phyloP scores from a whole-genome alignment of 2,797 vertebrate genomes.

The Okamejei kenojei region DNA sequence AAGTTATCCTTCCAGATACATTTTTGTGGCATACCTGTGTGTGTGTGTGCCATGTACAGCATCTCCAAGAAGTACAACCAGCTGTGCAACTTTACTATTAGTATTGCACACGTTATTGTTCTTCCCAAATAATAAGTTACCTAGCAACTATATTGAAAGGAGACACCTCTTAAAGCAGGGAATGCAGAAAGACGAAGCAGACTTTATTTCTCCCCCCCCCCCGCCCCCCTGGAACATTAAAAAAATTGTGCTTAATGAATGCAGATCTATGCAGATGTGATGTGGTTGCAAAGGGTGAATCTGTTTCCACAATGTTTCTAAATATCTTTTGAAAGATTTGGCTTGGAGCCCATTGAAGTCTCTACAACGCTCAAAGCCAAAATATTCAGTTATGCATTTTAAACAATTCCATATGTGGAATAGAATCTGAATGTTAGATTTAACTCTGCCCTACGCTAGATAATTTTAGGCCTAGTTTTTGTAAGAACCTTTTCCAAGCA shows the following conservation, averaged over 20 bases:
- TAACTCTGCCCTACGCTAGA: background rate
- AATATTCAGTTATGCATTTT: background rate
- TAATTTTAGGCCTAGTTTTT: background rate
- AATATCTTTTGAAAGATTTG: background rate
- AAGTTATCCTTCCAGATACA: background rate
- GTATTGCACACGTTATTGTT: background rate
- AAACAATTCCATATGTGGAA: slow-evolving; percentile 17
- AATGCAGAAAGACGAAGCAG: background rate
- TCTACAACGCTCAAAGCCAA: background rate
- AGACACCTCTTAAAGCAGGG: background rate
- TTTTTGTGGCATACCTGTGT: background rate
- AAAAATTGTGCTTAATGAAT: background rate
- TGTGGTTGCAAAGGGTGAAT: background rate
- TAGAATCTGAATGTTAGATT: background rate
- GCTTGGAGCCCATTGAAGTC: background rate
- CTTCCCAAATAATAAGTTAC: background rate
- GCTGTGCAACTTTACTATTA: background rate
- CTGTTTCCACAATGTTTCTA: background rate
- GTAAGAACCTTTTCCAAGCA: too few relatives aligned
- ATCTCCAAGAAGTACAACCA: background rate
- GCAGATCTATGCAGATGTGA: background rate
- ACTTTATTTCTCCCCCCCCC: background rate
- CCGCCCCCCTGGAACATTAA: too few relatives aligned
- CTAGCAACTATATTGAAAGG: background rate
- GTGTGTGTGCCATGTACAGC: background rate